Evolutionary conservation across 2,888 invertebrate species (phyloP), one percentile per base, ranked within the genome.

Genomic region (Antitype chi): DNA sequence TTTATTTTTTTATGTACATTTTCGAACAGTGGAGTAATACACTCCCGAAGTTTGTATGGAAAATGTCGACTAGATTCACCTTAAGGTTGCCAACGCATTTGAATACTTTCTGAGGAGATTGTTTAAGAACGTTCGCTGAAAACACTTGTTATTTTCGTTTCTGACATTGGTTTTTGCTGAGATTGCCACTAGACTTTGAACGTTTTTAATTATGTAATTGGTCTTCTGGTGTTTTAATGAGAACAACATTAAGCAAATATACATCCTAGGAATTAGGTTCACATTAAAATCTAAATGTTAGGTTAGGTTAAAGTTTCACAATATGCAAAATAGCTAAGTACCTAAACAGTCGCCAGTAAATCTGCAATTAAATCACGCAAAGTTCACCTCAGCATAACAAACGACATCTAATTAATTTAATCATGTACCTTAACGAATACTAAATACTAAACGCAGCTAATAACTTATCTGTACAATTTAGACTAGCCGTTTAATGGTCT

Each of bases 331-430:
- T 43, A n/a, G 1, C 8, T n/a, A 38, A 32, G 32, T 32, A n/a
- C n/a, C n/a, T n/a, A 52, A 52, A n/a, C 17, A 43, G n/a, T 23
- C 6, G 49, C n/a, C 6, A 25, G n/a, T 49, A 9, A 28, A 68
- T n/a, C 13, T 23, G 43, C 17, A 68, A 25, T 49, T 5, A n/a
- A 67, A 25, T 7, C 59, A 49, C 52, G 25, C 38, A 53, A 43
- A 66, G 23, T 62, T 60, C 38, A 74, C 32, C 32, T 67, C 28
- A 53, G 25, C 52, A 20, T 8, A 59, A 60, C 20, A 70, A 84
- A 81, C 55, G 32, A 20, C 28, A 60, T 76, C 20, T 72, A 77
- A 84, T 78, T 72, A 75, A 59, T 68, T 74, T 23, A 62, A 78
- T 62, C 49, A 66, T 63, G 74, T 60, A 52, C 60, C 47, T 59